Base-by-base conservation (phyloP, 1,140 invertebrate genomes). In the Dryas iulia region DNA sequence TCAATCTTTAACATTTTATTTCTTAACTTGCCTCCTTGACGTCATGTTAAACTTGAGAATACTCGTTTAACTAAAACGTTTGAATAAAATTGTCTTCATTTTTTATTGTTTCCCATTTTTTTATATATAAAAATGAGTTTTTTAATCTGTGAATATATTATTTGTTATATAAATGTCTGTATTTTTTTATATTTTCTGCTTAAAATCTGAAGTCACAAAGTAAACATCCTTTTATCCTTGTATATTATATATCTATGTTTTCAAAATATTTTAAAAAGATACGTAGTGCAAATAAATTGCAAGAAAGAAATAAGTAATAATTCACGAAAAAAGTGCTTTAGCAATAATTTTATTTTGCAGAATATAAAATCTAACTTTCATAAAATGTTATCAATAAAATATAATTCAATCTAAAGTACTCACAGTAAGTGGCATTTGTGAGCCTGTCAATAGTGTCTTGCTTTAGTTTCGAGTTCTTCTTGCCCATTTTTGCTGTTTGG, bases 401-500 rank as follows among this genome's bases (percentile, higher is more conserved):
- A 33, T 54, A 30, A 56, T 59, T 35, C 47, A 33, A 47, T n/a
- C 14, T 11, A 10, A 47, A 58, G 59, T 84, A 97, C 97, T 97
- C 92, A 98, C 97, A 98, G 93, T 98, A 98, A 73, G 97, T 98
- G 77, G 96, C 96, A 60, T 94, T 96, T 76, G 96, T 97, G 67
- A 98, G 94, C 78, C 96, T 94, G 89, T 97, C 96, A 87, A 98
- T 97, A 70, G 97, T 97, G 89, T 98, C 97, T 90, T 97, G 96
- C 93, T 97, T 98, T 84, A 98, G 94, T 93, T 98, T 98, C 56
- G 96, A 97, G 88, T 97, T 97, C 92, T 97, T 97, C 94, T 98
- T 98, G 77, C 96, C 96, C 96, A 97, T 97, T 64, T 92, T 84
- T 31, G 76, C 69, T 47, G 54, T 23, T n/a, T 66, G 57, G 33